Percentiles rank a stretch among this genome's conserved stretches.
Evolutionary conservation across 2,113 vertebrate genomes (phyloP).

Genomic region (Gadus chalcogrammus): DNA sequence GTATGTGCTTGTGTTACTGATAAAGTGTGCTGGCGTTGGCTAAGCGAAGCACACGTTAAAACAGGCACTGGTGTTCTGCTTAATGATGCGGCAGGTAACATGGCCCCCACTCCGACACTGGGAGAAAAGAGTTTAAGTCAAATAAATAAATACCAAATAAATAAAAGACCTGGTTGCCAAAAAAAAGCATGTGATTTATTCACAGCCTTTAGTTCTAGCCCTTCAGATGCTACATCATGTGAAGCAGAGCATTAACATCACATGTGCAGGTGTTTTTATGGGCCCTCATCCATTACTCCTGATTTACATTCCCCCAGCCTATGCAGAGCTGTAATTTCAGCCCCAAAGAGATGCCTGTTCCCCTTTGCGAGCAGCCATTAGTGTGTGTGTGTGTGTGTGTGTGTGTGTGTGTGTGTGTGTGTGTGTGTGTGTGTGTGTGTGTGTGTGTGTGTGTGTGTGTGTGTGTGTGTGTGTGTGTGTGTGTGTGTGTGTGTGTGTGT

Average conservation of each 20-base stretch:
- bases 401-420: not conserved
- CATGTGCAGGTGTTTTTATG: conserved; percentile 67
- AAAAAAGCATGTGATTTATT: conserved; percentile 62
- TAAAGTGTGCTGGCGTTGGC: too few species aligned
- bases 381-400: conserved; percentile 13
- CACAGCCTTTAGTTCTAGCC: conserved; percentile 57
- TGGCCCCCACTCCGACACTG: too few species aligned
- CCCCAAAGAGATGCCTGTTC: conserved; percentile 27
- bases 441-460: not conserved
- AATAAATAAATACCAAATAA: conserved; percentile 43
- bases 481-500: not conserved
- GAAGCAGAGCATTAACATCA: conserved; percentile 58
- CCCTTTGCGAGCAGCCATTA: conserved; percentile 24
- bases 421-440: not conserved
- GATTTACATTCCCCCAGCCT: conserved; percentile 61
- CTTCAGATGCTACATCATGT: conserved; percentile 63
- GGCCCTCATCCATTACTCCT: conserved; percentile 60
- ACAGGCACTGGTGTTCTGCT: too few species aligned
- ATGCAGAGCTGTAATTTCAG: conserved; percentile 46
- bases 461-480: conserved; percentile 1
- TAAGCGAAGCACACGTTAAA: too few species aligned
- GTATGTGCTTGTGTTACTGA: too few species aligned
- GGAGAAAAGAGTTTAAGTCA: not conserved
- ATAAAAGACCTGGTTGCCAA: conserved; percentile 39
- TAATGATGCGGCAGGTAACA: too few species aligned